Evolutionary conservation across 2,888 invertebrate genomes (phyloP), one percentile per base, ranked within the genome.

Genomic region (Andricus curvator): DNA sequence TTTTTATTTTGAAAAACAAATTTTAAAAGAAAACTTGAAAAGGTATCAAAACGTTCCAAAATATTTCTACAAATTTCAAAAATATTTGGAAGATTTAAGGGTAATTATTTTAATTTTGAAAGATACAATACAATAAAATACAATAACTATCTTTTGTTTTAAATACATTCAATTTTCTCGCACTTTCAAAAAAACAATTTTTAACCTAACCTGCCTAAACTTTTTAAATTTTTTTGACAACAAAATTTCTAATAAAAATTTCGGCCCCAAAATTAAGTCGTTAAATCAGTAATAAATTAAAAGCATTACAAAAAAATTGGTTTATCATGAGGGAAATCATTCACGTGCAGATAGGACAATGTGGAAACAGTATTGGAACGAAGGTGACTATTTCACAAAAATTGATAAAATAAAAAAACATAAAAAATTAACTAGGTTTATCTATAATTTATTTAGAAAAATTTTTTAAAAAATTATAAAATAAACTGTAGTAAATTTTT

Each of bases 311-410:
- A 20, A 79, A 81, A 74, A 78, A 65, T 56, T 25, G 13, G n/a
- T 70, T 78, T 37, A 78, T 48, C 66, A 82, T 82, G 80, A 80
- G 80, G 13, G 80, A 82, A 80, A 80, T 82, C 6, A 77, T 82
- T 37, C 80, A 80, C 76, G 56, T 80, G 41, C 80, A 82, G 65
- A 77, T 80, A 2, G 82, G 80, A 13, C 82, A 82, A 37, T 82
- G 82, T 20, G 82, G 82, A 62, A 82, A 80, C 60, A 67, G 76
- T 68, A 74, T 82, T 51, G 82, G 82, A 44, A 37, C 78, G 13
- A 82, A 82, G 76, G 82, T 82, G 25, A 68, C 15, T 6, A 1
- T 9, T 66, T 66, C 9, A 33, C 17, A 6, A 66, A 37, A 33
- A 66, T 8, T 20, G 2, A 20, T n/a, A 0, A 20, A 66, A 66